A percentile compares a stretch with the other conserved stretches of the same genome.
Evolutionary conservation across 2,797 vertebrate genomes (phyloP).

Genomic region (Oryzias sinensis): DNA sequence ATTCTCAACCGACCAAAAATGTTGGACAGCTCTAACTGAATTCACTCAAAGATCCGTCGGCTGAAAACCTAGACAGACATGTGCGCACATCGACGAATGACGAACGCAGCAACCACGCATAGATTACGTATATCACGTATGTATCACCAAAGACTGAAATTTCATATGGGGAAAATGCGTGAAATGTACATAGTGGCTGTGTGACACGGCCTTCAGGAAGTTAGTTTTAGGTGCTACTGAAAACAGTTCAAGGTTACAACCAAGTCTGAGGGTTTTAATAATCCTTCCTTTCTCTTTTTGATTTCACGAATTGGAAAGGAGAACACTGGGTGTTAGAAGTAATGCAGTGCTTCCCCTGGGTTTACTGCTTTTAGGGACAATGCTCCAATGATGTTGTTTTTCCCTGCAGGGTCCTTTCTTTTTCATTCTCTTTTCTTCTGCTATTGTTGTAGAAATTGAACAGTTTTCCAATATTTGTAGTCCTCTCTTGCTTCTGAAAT

Average conservation of each 20-base stretch:
- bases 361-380: background rate
- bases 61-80: too few relatives aligned
- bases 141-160: too few relatives aligned
- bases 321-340: conserved; percentile 1
- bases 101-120: too few relatives aligned
- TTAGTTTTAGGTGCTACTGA: conserved; percentile 18
- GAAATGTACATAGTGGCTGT: too few relatives aligned
- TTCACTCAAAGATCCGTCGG: too few relatives aligned
- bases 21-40: too few relatives aligned
- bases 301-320: conserved; percentile 19
- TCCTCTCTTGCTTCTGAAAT: background rate
- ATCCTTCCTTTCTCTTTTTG: conserved; percentile 13
- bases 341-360: background rate
- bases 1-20: too few relatives aligned
- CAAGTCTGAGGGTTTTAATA: conserved; percentile 11
- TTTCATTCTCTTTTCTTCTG: background rate
- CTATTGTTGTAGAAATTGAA: background rate
- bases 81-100: too few relatives aligned
- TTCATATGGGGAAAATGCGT: too few relatives aligned
- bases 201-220: background rate
- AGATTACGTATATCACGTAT: too few relatives aligned
- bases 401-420: background rate
- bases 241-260: conserved; percentile 15
- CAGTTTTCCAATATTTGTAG: background rate
- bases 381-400: background rate